phyloP scores from a whole-genome alignment of 2,113 vertebrate species.

The Plestiodon gilberti region DNA sequence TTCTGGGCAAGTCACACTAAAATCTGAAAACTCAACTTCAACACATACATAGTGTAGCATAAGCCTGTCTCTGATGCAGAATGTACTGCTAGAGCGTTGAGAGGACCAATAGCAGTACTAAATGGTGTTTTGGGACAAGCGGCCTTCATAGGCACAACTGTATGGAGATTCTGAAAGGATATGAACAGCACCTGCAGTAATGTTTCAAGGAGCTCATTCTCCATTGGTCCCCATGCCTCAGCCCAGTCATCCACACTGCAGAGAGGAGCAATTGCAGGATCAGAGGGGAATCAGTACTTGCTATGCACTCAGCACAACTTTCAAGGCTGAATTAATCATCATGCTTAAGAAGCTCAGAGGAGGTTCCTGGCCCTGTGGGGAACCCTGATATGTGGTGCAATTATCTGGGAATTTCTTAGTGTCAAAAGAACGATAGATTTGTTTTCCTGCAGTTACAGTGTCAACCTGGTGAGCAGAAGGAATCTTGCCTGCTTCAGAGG shows the following conservation, averaged over 20 bases:
- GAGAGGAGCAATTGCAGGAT: neutral
- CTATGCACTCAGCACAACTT: neutral
- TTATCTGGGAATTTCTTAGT: neutral
- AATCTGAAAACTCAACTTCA: neutral
- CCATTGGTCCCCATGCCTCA: neutral
- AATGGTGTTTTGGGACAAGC: neutral
- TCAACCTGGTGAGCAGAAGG: neutral
- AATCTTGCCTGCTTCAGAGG: neutral
- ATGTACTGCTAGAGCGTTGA: neutral
- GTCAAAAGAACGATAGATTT: neutral
- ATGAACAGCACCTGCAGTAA: neutral
- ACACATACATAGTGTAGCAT: neutral
- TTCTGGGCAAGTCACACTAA: neutral
- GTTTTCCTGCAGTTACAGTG: neutral
- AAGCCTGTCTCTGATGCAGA: neutral
- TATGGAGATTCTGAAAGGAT: neutral
- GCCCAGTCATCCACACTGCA: neutral
- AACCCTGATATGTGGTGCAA: neutral
- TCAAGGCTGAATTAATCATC: neutral
- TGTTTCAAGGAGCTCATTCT: neutral
- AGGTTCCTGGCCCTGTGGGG: neutral
- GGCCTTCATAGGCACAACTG: neutral
- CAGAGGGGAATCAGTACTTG: neutral
- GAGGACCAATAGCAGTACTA: neutral
- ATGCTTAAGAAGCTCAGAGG: neutral